Conservation (phyloP, 2,113 vertebrate genomes). For the Thamnophis sirtalis region DNA sequence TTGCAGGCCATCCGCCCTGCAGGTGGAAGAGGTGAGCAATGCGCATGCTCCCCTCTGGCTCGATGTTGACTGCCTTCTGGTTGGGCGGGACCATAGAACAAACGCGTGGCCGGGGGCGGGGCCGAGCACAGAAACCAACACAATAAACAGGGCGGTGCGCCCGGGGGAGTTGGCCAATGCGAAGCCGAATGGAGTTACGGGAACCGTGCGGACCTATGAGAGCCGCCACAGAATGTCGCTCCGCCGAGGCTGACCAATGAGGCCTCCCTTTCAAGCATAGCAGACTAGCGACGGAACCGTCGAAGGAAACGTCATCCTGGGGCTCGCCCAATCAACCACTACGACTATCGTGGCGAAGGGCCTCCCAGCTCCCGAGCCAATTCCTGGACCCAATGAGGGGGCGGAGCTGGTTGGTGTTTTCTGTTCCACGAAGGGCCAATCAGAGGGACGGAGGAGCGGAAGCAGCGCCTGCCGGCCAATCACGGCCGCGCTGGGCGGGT, state of each 20-base stretch:
- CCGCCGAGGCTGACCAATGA: background rate
- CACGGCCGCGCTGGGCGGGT: background rate
- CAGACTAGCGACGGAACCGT: background rate
- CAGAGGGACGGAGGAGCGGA: background rate
- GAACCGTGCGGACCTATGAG: background rate
- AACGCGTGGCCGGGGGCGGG: background rate
- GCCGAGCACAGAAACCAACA: background rate
- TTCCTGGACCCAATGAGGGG: background rate
- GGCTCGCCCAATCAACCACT: background rate
- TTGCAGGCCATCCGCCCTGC: background rate
- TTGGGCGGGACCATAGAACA: background rate
- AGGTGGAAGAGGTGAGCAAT: background rate
- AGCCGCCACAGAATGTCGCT: background rate
- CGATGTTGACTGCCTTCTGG: background rate
- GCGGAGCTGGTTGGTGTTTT: background rate
- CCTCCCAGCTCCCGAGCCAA: background rate
- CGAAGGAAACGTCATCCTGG: background rate
- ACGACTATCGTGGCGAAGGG: background rate
- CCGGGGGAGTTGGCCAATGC: slow-evolving; percentile 12
- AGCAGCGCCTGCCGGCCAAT: background rate
- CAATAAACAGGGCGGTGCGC: slow-evolving; percentile 36
- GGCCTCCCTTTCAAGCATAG: background rate
- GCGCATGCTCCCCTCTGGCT: background rate
- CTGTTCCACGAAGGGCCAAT: background rate
- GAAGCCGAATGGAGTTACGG: background rate